Base-by-base conservation (phyloP, 2,113 vertebrate species). In the Mobula birostris region DNA sequence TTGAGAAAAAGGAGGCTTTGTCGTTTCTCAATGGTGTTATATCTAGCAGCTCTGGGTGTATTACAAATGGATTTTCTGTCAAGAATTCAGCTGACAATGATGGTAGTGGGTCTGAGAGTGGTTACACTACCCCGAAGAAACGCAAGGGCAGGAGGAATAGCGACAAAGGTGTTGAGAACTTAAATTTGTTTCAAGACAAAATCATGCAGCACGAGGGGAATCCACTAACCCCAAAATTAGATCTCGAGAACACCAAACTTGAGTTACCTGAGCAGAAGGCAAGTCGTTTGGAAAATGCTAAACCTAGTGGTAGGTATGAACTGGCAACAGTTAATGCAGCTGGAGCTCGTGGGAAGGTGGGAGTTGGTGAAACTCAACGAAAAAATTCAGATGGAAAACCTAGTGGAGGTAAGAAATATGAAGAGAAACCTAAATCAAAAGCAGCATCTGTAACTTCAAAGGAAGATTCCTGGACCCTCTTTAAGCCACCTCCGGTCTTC, bases 391-490 rank as follows among this genome's bases (percentile, higher is more conserved):
- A 99, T 95, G 96, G 96, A 95, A 99, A 99, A 97, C 96, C 97
- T 66, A 97, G 97, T 95, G 97, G 96, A 95, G 96, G 97, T 95
- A 99, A 98, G 95, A 99, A 98, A 95, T 97, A 97, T 74, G 99
- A 99, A 96, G 98, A 99, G 94, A 97, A 98, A 95, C 97, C 98
- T 87, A 99, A 99, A 97, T 97, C 98, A 95, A 99, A 98, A 96
- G 95, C 97, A 0, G 96, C 98, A 0, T 96, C 98, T 0, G 96
- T 97, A 88, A 77, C 97, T 0, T 96, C 98, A 94, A 99, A 99
- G 97, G 99, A 99, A 97, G 99, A 99, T 95, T 98, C 99, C 0
- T 99, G 99, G 99, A 99, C 98, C 95, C 97, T 99, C 94, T 99
- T 99, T 96, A 99, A 99, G 96, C 99, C 99, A 40, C 99, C 98